Conservation (phyloP, 2,888 invertebrate genomes). For the Escarpia spicata region DNA sequence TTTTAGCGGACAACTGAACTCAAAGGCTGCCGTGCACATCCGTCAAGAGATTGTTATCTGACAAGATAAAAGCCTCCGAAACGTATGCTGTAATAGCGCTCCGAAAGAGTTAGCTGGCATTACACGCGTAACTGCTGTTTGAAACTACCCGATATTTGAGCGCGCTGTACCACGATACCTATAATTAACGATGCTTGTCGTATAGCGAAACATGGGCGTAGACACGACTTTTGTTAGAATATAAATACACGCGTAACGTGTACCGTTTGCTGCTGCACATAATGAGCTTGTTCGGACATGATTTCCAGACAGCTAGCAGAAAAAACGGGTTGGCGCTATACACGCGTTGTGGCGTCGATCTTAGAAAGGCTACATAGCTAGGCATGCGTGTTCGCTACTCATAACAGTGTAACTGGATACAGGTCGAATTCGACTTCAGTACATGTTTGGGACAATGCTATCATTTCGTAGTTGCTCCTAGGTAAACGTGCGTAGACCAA, state of each 20-base stretch:
- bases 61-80: background rate
- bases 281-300: background rate
- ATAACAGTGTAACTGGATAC: background rate
- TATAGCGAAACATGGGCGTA: background rate
- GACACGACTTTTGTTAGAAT: background rate
- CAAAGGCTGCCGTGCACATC: background rate
- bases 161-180: background rate
- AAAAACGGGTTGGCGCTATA: background rate
- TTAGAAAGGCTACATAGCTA: background rate
- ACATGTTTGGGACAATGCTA: background rate
- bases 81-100: background rate
- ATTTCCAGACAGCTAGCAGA: background rate
- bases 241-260: background rate
- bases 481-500: background rate
- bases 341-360: background rate
- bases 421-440: background rate
- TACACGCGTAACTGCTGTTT: background rate
- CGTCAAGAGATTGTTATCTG: background rate
- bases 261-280: background rate
- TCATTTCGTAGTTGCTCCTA: background rate
- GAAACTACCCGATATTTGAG: background rate
- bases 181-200: background rate
- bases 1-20: background rate
- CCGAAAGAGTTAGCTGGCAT: background rate
- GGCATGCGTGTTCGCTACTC: background rate